These are phyloP conservation scores for Quadroppia sp. DNA, from an alignment of 2,888 invertebrate genomes.

Conservation along the genomic window DNA sequence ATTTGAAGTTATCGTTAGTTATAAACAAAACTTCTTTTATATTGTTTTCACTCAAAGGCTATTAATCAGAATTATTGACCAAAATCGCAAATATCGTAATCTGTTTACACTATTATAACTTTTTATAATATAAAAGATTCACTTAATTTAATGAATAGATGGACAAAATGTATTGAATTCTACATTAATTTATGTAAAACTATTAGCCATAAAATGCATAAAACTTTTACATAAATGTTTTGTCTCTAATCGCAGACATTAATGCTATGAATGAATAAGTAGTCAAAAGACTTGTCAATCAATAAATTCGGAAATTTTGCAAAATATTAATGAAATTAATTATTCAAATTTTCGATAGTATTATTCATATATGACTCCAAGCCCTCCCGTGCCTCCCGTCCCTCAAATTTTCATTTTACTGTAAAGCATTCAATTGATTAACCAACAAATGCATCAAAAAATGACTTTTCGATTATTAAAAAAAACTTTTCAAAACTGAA, in stretches of 20 bases:
- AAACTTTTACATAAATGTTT: too few relatives aligned
- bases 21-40: background rate
- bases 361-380: background rate
- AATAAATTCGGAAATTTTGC: background rate
- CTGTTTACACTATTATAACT: background rate
- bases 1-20: constrained; percentile 10
- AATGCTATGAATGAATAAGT: too few relatives aligned
- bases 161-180: background rate
- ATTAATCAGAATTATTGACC: constrained; percentile 21
- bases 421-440: background rate
- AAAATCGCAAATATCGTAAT: background rate
- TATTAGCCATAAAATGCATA: too few relatives aligned
- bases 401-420: background rate
- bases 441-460: background rate
- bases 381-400: background rate
- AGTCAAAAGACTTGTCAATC: background rate
- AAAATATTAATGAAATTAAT: background rate
- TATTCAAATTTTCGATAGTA: background rate
- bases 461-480: too few relatives aligned
- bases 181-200: too few relatives aligned
- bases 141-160: constrained; percentile 11
- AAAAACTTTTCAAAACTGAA: background rate
- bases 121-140: background rate
- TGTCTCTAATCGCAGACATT: too few relatives aligned
- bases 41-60: background rate